Percentiles rank a stretch among this genome's conserved stretches.
Conservation (phyloP, 2,113 vertebrate genomes). For the Thinocorus orbignyianus region DNA sequence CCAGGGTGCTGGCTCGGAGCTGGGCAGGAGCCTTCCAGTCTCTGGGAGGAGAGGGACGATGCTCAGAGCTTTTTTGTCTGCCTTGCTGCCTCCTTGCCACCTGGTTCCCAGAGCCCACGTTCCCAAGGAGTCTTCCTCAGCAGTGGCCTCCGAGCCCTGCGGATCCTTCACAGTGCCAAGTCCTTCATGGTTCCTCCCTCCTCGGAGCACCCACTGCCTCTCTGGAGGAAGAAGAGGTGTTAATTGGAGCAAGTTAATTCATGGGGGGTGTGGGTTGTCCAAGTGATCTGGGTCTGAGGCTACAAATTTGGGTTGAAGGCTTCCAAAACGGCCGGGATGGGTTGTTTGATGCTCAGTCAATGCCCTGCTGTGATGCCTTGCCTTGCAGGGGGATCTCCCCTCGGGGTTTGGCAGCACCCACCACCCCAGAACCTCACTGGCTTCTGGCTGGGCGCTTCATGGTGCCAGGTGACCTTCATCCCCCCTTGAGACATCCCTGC, state of each 20-base stretch:
- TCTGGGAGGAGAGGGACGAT: not conserved
- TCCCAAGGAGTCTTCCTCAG: not conserved
- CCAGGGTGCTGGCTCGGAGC: not conserved
- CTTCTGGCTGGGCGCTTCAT: not conserved
- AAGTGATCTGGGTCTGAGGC: not conserved
- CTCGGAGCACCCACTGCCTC: not conserved
- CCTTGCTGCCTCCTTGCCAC: not conserved
- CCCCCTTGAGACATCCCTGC: fast-evolving
- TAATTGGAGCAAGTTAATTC: not conserved
- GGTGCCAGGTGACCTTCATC: not conserved
- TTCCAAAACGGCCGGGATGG: fast-evolving
- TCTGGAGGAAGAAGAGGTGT: not conserved
- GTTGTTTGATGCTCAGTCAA: not conserved
- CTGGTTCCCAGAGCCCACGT: fast-evolving
- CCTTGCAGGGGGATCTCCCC: no score
- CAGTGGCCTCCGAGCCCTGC: not conserved
- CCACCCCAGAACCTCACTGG: not conserved
- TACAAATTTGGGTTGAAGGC: not conserved
- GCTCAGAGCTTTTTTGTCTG: not conserved
- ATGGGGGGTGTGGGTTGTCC: fast-evolving
- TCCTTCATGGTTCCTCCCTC: not conserved
- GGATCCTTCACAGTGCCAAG: not conserved
- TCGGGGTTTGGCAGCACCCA: not conserved
- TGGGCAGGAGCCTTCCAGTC: not conserved
- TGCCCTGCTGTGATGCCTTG: not conserved